Base-by-base conservation (phyloP, 2,797 vertebrate species). In the Florisuga fusca region DNA sequence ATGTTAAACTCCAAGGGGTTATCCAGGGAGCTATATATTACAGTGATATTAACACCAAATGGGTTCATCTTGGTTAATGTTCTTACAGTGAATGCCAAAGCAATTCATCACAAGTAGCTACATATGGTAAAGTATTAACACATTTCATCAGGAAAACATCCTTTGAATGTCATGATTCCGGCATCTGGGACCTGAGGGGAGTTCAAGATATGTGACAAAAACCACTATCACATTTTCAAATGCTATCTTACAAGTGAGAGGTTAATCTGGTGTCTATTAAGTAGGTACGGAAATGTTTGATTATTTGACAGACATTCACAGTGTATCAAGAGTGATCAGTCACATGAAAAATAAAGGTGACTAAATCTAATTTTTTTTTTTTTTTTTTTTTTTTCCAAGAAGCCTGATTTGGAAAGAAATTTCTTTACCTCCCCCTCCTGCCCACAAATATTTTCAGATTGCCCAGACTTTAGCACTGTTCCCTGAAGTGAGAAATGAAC, bases 21-120 rank as follows among this genome's bases (percentile, higher is more conserved):
- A 92, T 57, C 90, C 77, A 71, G 87, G 93, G 95, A 94, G 72
- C 95, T 95, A 88, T 95, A 92, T 93, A 90, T 97, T 96, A 90
- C 93, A 67, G 46, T 94, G 95, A 95, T 95, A 97, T 96, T 96
- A 96, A 86, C 86, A 96, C 83, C 87, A 95, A 97, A 96, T 97
- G 95, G 92, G 93, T 95, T 97, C 95, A 90, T 95, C 92, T 80
- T 91, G 81, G 93, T 91, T 97, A 96, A 96, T 95, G 95, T 94
- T 96, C 96, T 95, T 94, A 88, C 67, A 94, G 92, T 87, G 95
- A 97, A 97, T 97, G 95, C 95, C 95, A 97, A 95, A 95, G 90
- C 72, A 92, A 97, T 97, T 93, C 82, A 96, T 97, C 95, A 96
- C 9, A 7, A 72, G 57, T 45, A 54, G 87, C 69, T 97, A 84